Evolutionary conservation across 2,113 vertebrate species (phyloP).

Genomic region (Nycticebus coucang): DNA sequence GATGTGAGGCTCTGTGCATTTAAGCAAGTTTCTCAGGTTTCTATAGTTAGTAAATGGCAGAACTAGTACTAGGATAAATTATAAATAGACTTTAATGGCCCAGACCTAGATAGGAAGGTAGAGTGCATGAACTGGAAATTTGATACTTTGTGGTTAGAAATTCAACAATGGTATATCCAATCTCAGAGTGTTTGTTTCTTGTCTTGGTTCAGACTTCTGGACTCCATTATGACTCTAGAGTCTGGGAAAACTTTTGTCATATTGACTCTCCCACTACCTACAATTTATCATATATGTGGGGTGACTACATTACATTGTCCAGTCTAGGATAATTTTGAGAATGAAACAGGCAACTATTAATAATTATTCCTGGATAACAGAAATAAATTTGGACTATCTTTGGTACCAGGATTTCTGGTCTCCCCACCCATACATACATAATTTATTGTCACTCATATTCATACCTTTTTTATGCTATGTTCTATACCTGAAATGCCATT

Average conservation of each 20-base stretch:
- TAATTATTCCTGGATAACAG: not conserved
- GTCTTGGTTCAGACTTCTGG: not conserved
- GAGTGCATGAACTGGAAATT: not conserved
- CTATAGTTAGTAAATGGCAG: not conserved
- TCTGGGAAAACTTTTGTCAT: not conserved
- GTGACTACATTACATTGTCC: not conserved
- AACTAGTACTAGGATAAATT: not conserved
- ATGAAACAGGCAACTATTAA: not conserved
- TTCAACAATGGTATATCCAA: slow-evolving; percentile 29
- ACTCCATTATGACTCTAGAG: not conserved
- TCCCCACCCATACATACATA: not conserved
- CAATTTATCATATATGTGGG: not conserved
- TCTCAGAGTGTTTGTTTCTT: not conserved
- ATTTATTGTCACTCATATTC: not conserved
- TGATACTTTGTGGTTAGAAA: slow-evolving; percentile 1
- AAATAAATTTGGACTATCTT: not conserved
- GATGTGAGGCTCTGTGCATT: not conserved
- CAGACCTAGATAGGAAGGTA: not conserved
- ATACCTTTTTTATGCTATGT: not conserved
- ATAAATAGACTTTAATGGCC: slow-evolving; percentile 7
- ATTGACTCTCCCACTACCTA: not conserved
- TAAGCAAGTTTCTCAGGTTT: not conserved
- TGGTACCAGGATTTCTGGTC: not conserved
- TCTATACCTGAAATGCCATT: not conserved
- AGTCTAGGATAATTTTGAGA: slow-evolving; percentile 28